Conservation (phyloP, 2,888 invertebrate species). For the Cryptus armator region DNA sequence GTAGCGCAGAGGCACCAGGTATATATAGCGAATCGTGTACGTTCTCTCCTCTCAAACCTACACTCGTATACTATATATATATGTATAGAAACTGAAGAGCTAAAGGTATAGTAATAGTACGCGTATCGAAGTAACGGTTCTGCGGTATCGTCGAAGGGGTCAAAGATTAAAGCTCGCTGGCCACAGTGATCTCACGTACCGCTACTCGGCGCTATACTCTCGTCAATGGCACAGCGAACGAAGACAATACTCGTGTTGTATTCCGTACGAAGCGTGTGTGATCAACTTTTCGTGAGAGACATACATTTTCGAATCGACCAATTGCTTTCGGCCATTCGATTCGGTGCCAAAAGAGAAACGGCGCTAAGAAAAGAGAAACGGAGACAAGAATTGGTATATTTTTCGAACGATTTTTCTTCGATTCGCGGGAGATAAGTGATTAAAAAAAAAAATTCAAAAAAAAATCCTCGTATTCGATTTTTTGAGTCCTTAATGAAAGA, state of each 20-base stretch:
- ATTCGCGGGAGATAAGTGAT: too few species aligned
- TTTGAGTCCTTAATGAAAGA: too few species aligned
- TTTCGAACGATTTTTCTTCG: slow-evolving; percentile 17
- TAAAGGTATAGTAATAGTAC: background rate
- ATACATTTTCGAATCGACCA: slow-evolving; percentile 40
- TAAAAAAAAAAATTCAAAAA: too few species aligned
- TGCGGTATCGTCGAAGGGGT: slow-evolving; percentile 34
- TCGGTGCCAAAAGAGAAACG: slow-evolving; percentile 10
- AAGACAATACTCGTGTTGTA: background rate
- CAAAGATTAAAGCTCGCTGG: slow-evolving; percentile 41
- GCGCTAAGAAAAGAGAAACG: background rate
- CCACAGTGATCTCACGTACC: slow-evolving; percentile 35
- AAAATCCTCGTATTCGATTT: too few species aligned
- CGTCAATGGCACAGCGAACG: background rate
- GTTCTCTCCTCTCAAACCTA: slow-evolving; percentile 2
- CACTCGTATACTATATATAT: background rate
- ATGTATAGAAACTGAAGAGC: background rate
- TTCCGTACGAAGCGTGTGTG: slow-evolving; percentile 31
- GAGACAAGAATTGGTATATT: slow-evolving; percentile 6
- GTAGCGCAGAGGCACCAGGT: background rate
- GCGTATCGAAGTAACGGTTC: background rate
- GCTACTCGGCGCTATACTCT: background rate
- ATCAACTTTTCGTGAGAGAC: slow-evolving; percentile 48
- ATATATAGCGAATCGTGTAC: background rate
- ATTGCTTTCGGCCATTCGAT: slow-evolving; percentile 27